Evolutionary conservation across 2,113 vertebrate genomes (phyloP).

Genomic region (Sclerurus mexicanus): DNA sequence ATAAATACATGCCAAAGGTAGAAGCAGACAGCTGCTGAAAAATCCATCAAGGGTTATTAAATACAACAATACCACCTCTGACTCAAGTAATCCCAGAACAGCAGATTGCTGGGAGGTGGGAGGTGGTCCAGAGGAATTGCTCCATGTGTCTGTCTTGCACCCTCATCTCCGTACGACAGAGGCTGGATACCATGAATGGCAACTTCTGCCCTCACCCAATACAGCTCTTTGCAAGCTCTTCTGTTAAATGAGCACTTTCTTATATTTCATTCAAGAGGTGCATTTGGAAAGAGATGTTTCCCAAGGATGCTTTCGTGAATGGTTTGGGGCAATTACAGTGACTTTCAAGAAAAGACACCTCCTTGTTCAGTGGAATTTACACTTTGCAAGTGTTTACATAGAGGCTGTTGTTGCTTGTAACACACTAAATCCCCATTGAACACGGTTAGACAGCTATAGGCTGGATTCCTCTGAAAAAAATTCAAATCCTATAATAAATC

Average conservation of each 20-base stretch:
- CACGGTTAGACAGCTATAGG: not conserved
- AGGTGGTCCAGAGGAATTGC: not conserved
- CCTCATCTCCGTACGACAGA: fast-evolving
- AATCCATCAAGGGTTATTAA: constrained; percentile 31
- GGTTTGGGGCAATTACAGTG: not conserved
- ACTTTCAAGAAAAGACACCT: not conserved
- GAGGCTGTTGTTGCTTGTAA: not conserved
- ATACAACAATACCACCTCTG: constrained; percentile 9
- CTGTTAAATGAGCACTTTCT: not conserved
- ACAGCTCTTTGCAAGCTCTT: not conserved
- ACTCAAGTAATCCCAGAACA: not conserved
- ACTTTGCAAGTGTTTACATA: not conserved
- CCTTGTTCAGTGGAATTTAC: not conserved
- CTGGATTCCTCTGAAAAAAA: not conserved
- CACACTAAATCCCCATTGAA: not conserved
- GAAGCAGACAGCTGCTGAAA: constrained; percentile 32
- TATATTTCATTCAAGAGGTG: not conserved
- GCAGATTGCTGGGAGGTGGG: not conserved
- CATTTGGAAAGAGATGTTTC: not conserved
- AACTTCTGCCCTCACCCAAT: not conserved
- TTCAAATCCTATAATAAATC: not conserved
- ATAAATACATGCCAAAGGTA: constrained; percentile 45
- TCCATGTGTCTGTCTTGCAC: fast-evolving
- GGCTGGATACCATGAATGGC: fast-evolving
- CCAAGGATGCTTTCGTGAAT: not conserved